Evolutionary conservation across 2,888 invertebrate genomes (phyloP).

Genomic region (Microplitis manilae): DNA sequence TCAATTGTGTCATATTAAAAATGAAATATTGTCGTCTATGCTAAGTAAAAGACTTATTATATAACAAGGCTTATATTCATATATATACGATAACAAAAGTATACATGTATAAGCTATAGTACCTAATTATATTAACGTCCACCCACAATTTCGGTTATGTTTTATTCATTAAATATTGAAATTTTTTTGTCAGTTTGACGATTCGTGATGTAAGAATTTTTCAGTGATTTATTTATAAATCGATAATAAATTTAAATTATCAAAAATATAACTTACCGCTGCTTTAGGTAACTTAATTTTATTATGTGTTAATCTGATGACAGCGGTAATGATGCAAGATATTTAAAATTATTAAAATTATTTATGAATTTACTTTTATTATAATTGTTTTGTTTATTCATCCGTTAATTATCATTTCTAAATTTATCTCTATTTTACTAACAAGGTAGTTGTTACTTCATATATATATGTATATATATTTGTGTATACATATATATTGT

Average conservation of each 20-base stretch:
- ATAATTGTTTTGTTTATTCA: neutral
- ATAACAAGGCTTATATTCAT: neutral
- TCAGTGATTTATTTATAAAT: too few relatives aligned
- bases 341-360: neutral
- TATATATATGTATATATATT: neutral
- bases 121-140: constrained; percentile 7
- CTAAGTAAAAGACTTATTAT: too few relatives aligned
- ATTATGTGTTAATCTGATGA: neutral
- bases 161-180: constrained; percentile 27
- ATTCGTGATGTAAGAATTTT: neutral
- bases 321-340: neutral
- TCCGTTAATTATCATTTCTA: neutral
- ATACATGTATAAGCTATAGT: neutral
- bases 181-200: constrained; percentile 1
- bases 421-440: neutral
- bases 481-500: neutral
- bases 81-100: neutral
- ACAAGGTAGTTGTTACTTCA: neutral
- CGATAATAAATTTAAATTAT: too few relatives aligned
- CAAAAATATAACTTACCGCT: too few relatives aligned
- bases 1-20: too few relatives aligned
- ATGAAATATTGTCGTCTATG: too few relatives aligned
- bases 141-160: constrained; percentile 34
- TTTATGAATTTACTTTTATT: constrained; percentile 11
- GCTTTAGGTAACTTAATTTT: too few relatives aligned